These are phyloP conservation scores for Leptodactylus fallax DNA, from an alignment of 2,797 vertebrate species.

Conservation along the genomic window DNA sequence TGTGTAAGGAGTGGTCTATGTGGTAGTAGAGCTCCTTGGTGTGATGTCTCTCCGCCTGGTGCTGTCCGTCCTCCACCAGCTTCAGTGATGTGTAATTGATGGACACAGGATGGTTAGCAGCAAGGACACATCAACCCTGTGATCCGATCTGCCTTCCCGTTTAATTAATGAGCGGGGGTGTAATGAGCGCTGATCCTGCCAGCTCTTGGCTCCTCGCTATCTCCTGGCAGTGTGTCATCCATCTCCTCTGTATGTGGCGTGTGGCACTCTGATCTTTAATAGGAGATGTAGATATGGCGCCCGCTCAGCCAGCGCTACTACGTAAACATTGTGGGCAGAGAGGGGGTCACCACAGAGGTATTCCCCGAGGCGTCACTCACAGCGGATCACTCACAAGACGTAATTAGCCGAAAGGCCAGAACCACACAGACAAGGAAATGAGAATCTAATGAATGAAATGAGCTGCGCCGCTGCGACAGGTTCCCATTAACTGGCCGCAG, in stretches of 20 bases:
- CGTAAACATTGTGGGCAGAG: not conserved
- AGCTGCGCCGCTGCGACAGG: not conserved
- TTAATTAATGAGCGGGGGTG: slow-evolving; percentile 47
- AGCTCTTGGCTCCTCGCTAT: not conserved
- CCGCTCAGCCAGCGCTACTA: not conserved
- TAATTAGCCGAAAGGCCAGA: not conserved
- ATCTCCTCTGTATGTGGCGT: not conserved
- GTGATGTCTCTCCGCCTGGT: not conserved
- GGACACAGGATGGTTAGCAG: slow-evolving; percentile 32
- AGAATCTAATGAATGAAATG: too few relatives aligned
- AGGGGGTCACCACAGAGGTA: not conserved
- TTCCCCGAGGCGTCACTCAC: not conserved
- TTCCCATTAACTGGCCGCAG: too few relatives aligned
- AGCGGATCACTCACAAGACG: not conserved
- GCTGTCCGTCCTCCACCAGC: slow-evolving; percentile 3
- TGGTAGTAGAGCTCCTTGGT: not conserved
- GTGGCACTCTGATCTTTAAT: not conserved
- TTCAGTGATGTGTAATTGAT: slow-evolving; percentile 50
- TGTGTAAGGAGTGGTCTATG: too few relatives aligned
- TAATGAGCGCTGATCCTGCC: too few relatives aligned
- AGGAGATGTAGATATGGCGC: not conserved
- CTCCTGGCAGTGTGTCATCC: not conserved
- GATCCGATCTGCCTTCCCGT: slow-evolving; percentile 35
- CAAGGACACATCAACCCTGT: slow-evolving; percentile 54
- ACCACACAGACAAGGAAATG: not conserved